Conservation (phyloP, 2,797 vertebrate species). For the Oreochromis mossambicus region DNA sequence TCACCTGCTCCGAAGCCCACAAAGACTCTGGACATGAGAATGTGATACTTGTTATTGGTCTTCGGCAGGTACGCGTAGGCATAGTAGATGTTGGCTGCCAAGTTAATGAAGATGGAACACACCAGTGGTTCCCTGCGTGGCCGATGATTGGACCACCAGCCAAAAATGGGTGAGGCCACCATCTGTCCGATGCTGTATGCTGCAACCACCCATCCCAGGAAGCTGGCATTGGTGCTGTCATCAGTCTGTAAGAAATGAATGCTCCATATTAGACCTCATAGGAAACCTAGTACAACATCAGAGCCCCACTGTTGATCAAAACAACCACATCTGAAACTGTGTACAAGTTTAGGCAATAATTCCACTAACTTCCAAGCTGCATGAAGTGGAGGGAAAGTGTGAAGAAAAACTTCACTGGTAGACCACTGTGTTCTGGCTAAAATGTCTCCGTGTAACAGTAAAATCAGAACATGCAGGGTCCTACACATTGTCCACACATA, state of each 20-base stretch:
- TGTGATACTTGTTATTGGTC: conserved; percentile 87
- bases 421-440: background rate
- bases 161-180: conserved; percentile 91
- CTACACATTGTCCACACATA: background rate
- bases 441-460: background rate
- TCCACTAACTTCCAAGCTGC: background rate
- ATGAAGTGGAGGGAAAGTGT: background rate
- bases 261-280: background rate
- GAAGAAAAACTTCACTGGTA: background rate
- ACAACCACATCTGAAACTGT: background rate
- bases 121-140: conserved; percentile 86
- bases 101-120: conserved; percentile 86
- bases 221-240: conserved; percentile 80
- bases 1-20: conserved; percentile 97
- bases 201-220: conserved; percentile 96
- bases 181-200: conserved; percentile 95
- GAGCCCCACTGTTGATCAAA: background rate
- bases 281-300: background rate
- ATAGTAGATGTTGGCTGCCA: conserved; percentile 90
- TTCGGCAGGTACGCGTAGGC: conserved; percentile 83
- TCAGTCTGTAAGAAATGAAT: conserved; percentile 77
- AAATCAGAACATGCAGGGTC: background rate
- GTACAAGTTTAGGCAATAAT: background rate
- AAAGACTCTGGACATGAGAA: conserved; percentile 85
- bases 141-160: conserved; percentile 92